These are phyloP conservation scores for Yponomeuta cagnagella DNA, from an alignment of 2,888 invertebrate genomes.

Conservation along the genomic window DNA sequence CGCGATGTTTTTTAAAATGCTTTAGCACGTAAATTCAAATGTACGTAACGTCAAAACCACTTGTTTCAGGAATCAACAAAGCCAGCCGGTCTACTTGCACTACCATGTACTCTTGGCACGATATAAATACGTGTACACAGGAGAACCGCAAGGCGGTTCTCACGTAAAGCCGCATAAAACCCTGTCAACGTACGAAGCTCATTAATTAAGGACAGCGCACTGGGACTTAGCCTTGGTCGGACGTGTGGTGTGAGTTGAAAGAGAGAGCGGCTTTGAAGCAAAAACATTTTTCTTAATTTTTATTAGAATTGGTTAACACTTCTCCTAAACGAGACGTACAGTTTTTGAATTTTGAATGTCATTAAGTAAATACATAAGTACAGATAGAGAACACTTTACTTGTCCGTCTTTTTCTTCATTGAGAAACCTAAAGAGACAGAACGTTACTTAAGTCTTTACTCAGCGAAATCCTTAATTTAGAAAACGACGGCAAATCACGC, in stretches of 20 bases:
- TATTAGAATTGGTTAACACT: no score
- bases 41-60: not conserved
- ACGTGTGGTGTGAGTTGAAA: constrained; percentile 12
- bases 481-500: no score
- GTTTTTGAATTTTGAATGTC: no score
- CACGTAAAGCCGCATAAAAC: constrained; percentile 7
- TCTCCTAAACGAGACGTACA: no score
- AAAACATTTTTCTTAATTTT: no score
- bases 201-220: constrained; percentile 36
- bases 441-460: no score
- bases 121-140: not conserved
- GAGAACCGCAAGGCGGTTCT: constrained; percentile 1
- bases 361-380: no score
- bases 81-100: not conserved
- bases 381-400: no score
- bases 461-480: no score
- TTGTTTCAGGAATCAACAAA: not conserved
- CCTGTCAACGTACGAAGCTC: constrained; percentile 17
- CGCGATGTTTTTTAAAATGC: no score
- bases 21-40: not conserved
- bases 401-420: no score
- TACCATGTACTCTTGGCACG: not conserved
- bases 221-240: constrained; percentile 15
- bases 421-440: no score
- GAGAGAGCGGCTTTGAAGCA: not conserved